These are phyloP conservation scores for Neopipo cinnamomea DNA, from an alignment of 2,113 vertebrate species.

Conservation along the genomic window DNA sequence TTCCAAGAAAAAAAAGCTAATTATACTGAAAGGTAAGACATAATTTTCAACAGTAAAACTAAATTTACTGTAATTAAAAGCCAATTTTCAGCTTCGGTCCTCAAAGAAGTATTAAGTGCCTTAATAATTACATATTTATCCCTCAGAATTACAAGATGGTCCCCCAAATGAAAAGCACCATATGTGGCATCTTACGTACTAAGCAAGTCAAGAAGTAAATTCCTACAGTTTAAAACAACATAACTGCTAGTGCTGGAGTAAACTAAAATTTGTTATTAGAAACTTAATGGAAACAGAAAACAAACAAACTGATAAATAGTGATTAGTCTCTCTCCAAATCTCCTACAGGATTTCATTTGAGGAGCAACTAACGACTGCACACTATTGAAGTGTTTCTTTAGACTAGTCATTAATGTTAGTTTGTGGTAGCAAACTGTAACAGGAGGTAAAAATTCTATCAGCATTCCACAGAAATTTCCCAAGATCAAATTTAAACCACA, in stretches of 20 bases:
- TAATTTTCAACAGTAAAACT: not conserved
- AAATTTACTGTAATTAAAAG: not conserved
- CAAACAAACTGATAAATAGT: not conserved
- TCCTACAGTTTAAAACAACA: not conserved
- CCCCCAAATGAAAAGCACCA: not conserved
- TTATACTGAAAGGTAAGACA: not conserved
- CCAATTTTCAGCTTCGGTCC: constrained; percentile 6
- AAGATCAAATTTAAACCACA: not conserved
- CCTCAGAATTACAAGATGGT: not conserved
- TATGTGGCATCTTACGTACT: not conserved
- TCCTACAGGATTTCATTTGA: not conserved
- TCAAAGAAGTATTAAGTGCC: not conserved
- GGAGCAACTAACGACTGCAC: not conserved
- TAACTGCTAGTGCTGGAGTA: not conserved
- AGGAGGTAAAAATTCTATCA: not conserved
- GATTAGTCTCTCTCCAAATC: not conserved
- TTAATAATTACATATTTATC: not conserved
- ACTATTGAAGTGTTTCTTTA: not conserved
- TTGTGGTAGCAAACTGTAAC: not conserved
- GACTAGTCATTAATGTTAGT: not conserved
- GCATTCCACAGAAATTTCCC: not conserved
- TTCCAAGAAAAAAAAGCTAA: not conserved
- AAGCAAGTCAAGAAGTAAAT: not conserved
- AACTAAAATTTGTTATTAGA: not conserved
- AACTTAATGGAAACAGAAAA: not conserved